Base-by-base conservation (phyloP, 2,113 vertebrate genomes). In the Daubentonia madagascariensis region DNA sequence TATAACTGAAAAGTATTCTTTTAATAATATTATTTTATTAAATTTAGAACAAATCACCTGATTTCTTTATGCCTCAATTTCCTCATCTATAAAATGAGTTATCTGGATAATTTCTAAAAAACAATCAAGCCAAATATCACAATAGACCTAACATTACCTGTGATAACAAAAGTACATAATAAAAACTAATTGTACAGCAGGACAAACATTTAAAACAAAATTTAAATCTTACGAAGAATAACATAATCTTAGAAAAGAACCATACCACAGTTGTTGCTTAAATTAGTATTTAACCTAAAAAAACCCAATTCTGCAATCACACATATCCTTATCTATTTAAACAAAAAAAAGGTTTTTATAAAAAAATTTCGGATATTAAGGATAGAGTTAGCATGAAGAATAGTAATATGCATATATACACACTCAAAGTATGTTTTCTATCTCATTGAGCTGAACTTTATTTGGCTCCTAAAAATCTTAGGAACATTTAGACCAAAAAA, bases 381-480 rank as follows among this genome's bases (percentile, higher is more conserved):
- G 17, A 80, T 4, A 84, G 17, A 52, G 16, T 54, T 73, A 61
- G 48, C 2, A 8, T n/a, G 75, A 48, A 85, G n/a, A 88, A 90
- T 17, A 96, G 68, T 37, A 61, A 75, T 70, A 30, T n/a, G 30
- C 25, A 88, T n/a, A 63, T 3, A 76, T 4, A 43, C 18, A 45
- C 18, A 43, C 54, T 45, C 48, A 78, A 70, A 73, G 54, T 80
- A 45, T 83, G 35, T 79, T 79, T 96, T 57, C 80, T 68, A 11
- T 73, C 32, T 89, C 50, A 35, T 0, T 89, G 83, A 67, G 23
- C 35, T 90, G 30, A 93, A 85, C 48, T 85, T 90, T 52, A 68
- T 88, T 91, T 89, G 52, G 50, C 59, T 92, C 32, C 89, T 90
- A 81, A 96, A 97, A 96, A 85, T 70, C 90, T 94, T 54, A 83